Evolutionary conservation across 2,888 invertebrate genomes (phyloP).

Genomic region (Hesperia comma): DNA sequence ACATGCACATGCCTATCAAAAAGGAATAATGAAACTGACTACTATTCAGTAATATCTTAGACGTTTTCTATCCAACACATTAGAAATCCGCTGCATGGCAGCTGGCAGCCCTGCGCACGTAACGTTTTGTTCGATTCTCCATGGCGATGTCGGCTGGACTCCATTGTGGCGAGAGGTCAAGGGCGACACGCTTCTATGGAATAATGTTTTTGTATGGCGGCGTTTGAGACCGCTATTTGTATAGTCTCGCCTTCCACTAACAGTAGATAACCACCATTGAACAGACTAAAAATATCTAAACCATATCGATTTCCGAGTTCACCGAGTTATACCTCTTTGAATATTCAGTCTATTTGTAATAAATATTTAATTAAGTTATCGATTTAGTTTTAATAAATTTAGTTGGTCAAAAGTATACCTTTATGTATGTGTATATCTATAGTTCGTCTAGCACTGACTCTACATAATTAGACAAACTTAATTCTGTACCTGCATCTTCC

Average conservation of each 20-base stretch:
- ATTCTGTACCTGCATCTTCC: too few species aligned
- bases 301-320: background rate
- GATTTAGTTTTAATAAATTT: too few species aligned
- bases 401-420: too few species aligned
- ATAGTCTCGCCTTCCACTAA: slow-evolving; percentile 5
- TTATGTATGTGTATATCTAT: too few species aligned
- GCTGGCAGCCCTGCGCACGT: slow-evolving; percentile 9
- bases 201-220: slow-evolving; percentile 26
- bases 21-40: too few species aligned
- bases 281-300: background rate
- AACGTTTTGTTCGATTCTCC: slow-evolving; percentile 29
- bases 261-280: background rate
- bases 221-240: slow-evolving; percentile 28
- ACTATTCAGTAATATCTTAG: too few species aligned
- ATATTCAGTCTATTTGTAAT: too few species aligned
- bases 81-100: background rate
- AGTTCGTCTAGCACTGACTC: too few species aligned
- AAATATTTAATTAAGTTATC: too few species aligned
- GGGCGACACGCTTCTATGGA: slow-evolving; percentile 34
- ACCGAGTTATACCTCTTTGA: background rate
- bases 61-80: background rate
- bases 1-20: too few species aligned
- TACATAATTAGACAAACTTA: too few species aligned
- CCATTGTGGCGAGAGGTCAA: slow-evolving; percentile 35
- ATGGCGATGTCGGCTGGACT: slow-evolving; percentile 25